Evolutionary conservation across 2,888 invertebrate genomes (phyloP).

Genomic region (Sisyra nigra): DNA sequence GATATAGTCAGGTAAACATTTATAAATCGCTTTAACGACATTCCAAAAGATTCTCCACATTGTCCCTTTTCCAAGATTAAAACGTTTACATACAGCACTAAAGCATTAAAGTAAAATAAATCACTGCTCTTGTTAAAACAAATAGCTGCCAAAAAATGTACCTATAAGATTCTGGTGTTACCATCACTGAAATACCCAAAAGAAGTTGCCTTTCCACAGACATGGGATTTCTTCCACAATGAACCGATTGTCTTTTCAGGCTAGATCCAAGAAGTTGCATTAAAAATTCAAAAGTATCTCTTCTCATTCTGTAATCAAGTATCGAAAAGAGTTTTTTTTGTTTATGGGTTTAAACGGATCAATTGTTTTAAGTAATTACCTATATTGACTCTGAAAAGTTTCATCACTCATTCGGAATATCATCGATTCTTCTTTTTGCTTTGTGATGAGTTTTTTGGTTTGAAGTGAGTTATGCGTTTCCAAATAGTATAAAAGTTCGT

Average conservation of each 20-base stretch:
- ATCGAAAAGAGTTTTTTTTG: constrained; percentile 6
- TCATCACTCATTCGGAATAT: constrained; percentile 2
- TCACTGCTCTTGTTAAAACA: not conserved
- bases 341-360: not conserved
- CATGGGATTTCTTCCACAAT: constrained; percentile 10
- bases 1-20: constrained; percentile 11
- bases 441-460: too few relatives aligned
- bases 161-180: constrained; percentile 13
- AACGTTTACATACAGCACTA: constrained; percentile 14
- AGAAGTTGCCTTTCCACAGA: constrained; percentile 10
- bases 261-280: constrained; percentile 9
- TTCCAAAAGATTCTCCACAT: constrained; percentile 12
- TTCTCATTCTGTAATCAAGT: too few relatives aligned
- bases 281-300: constrained; percentile 10
- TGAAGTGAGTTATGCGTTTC: too few relatives aligned
- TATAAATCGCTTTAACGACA: constrained; percentile 11
- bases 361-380: constrained; percentile 4
- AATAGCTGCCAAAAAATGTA: constrained; percentile 1
- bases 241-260: constrained; percentile 2
- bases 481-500: too few relatives aligned
- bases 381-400: constrained; percentile 3
- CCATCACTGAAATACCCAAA: constrained; percentile 11
- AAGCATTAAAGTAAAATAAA: constrained; percentile 3
- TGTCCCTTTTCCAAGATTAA: constrained; percentile 14
- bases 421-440: too few relatives aligned